Base-by-base conservation (phyloP, 1,140 invertebrate species). In the Riptortus pedestris region DNA sequence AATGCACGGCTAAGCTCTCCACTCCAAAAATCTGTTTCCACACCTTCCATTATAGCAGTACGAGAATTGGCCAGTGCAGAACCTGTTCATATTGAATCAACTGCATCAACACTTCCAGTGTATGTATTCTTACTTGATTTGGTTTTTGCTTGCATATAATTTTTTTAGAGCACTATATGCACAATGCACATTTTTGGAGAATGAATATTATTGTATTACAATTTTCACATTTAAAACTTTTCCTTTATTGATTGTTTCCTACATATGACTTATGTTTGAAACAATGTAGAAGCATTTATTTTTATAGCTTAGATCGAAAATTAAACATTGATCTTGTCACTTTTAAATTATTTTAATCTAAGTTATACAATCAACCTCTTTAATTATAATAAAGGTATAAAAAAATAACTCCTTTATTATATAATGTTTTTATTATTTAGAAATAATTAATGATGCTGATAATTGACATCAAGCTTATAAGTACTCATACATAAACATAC, bases 1-100 rank as follows among this genome's bases (percentile, higher is more conserved):
- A 83, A 85, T 60, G 82, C 84, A 67, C 79, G 87, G 55, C 80
- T 91, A 68, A 59, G 24, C 28, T 66, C 65, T 31, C 88, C 88
- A 59, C 79, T 93, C 62, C 90, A 93, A 74, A 94, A 94, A 78
- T 91, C 89, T 57, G 84, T 93, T 66, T 94, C 91, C 12, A 93
- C 90, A 26, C 90, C 90, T 24, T 93, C 90, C 61, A 90, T 91
- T 65, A 83, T 90, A 29, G 86, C 85, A 60, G 83, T 83, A 55
- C 77, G 83, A 66, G 81, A 77, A 66, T 76, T 77, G 51, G 72
- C 72, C 29, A 71, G 70, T 63, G 71, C 72, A 24, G 64, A 72
- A 47, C 61, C 65, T 16, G 52, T 52, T 27, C 18, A 62, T 22
- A 65, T 63, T 52, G 66, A 65, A 52, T 52, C 61, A 72, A 27